Evolutionary conservation across 2,113 vertebrate species (phyloP).

Genomic region (Pelusios castaneus): DNA sequence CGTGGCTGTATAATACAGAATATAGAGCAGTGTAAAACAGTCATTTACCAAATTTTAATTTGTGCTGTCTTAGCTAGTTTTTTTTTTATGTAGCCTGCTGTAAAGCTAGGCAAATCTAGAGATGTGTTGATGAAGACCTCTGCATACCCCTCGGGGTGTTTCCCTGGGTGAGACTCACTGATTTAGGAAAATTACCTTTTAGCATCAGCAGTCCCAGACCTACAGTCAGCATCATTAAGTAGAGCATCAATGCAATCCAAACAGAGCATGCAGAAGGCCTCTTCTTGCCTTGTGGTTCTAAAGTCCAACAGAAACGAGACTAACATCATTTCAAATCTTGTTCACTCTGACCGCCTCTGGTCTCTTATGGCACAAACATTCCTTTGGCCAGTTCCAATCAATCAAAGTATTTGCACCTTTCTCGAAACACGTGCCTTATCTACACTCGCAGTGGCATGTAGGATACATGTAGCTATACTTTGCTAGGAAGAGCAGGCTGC

Average conservation of each 20-base stretch:
- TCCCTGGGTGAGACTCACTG: too few species aligned
- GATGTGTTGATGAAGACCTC: too few species aligned
- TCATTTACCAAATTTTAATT: too few species aligned
- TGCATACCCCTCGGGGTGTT: too few species aligned
- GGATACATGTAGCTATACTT: background rate
- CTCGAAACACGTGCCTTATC: accelerated
- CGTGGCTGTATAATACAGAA: too few species aligned
- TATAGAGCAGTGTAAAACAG: too few species aligned
- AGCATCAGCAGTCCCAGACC: conserved; percentile 54
- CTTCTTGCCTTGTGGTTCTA: conserved; percentile 62
- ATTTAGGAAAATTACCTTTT: conserved; percentile 62
- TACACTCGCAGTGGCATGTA: background rate
- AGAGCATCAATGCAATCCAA: background rate
- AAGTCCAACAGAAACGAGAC: conserved; percentile 16
- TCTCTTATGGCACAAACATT: background rate
- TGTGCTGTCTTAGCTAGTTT: too few species aligned
- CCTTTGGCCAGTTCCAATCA: background rate
- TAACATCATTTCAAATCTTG: background rate
- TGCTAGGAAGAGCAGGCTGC: background rate
- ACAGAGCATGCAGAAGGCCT: conserved; percentile 10
- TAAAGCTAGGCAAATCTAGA: too few species aligned
- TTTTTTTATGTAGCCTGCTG: too few species aligned
- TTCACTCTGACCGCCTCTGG: background rate
- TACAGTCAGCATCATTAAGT: conserved; percentile 66
- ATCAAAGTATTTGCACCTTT: background rate